Evolutionary conservation across 2,797 vertebrate species (phyloP), one percentile per base, ranked within the genome.

Genomic region (Antennarius maculatus): DNA sequence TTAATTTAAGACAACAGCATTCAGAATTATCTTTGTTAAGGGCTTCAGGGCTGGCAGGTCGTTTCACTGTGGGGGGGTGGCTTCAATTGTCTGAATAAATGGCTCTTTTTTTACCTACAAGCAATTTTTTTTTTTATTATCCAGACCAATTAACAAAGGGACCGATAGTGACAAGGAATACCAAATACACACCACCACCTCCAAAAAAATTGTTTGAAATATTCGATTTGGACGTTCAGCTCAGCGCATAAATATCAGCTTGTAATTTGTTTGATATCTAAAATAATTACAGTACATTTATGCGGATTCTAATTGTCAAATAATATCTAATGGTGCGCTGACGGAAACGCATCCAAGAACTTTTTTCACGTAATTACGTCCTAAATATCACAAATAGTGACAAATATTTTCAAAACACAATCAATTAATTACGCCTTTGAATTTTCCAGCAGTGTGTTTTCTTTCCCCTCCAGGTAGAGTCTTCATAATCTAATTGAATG

Each of bases 61-160:
- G 74, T 71, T 77, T 54, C 79, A 79, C 23, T 23, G 23, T 74
- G 73, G 84, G 70, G 52, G 31, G 31, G 31, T 1, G 31, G 23
- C 2, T 89, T 92, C 91, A 93, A 93, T 93, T 92, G 89, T 90
- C 86, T 91, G 80, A 91, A 78, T 86, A 92, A 92, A 92, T 88
- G 81, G 81, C 82, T 90, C 83, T 89, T 90, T 87, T 90, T 87
- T 15, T 89, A 90, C 88, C 91, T 88, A 88, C 80, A 63, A 92
- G 91, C 87, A 71, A 90, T 88, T 23, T 23, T 23, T 23, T 71
- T 23, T 23, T 23, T 23, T 47, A 66, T 54, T 64, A 85, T 79
- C 67, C 83, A 82, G 72, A 84, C 74, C 89, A 92, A 92, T 93
- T 91, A 92, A 92, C 37, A 69, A 48, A 66, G 50, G 37, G 47